Evolutionary conservation across 92 coral and sea anemone species (phyloP), one percentile per base, ranked within the genome.

Genomic region (Zoanthus sociatus): DNA sequence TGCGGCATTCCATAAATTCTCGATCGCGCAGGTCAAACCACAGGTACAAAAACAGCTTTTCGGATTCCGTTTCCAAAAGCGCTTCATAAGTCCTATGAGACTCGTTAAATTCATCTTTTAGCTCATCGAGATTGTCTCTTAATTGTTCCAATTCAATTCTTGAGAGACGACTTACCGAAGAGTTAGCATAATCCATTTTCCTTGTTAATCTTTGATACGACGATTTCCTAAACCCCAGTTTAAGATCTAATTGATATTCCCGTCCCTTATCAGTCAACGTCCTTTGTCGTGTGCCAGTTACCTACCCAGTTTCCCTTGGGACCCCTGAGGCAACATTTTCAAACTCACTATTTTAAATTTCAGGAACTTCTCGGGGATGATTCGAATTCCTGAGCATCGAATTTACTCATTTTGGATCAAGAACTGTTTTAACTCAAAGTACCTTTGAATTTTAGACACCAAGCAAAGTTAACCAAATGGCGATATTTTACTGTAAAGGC

Each of bases 1-100:
- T 55, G 72, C 89, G 53, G 71, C 89, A 86, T 74, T 76, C 75
- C 37, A 60, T 31, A 66, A 75, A 86, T 66, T 85, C 83, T 20
- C 89, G 67, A 86, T 86, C 82, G 30, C 89, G 67, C 71, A 30
- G 18, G 48, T 86, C 89, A 63, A 86, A 86, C 89, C 89, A 86
- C 79, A 64, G 71, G 76, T 76, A 86, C 12, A 68, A 73, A 5
- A 47, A 51, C 30, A 42, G 46, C 58, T 30, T 86, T 32, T 76
- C 73, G 73, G 69, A 84, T 77, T 17, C 72, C 44, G 84, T 66
- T 64, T 63, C 18, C 53, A 87, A 67, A 73, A 64, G 20, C 44
- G 30, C 46, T 55, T 87, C 66, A 77, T 87, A 87, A 55, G 42
- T 66, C 55, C 31, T n/a, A 31, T 87, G 72, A 46, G 78, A 74